Conservation (phyloP, 2,888 invertebrate genomes). For the Cephonodes hylas region DNA sequence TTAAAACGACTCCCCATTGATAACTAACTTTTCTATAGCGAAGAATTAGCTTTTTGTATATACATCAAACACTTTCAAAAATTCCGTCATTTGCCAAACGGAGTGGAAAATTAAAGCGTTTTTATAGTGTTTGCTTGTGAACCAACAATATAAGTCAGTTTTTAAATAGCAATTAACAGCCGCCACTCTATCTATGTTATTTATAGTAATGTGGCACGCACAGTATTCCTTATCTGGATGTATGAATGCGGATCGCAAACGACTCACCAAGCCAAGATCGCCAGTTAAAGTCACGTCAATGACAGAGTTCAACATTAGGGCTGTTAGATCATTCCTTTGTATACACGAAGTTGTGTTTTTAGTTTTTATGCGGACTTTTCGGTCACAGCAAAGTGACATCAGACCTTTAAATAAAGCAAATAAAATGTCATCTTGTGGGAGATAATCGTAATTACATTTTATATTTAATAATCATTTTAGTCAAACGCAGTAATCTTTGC, state of each 20-base stretch:
- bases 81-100: slow-evolving; percentile 22
- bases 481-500: no score
- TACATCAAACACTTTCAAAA: slow-evolving; percentile 12
- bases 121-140: slow-evolving; percentile 23
- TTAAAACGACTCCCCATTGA: no score
- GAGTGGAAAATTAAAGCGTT: slow-evolving; percentile 31
- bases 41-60: no score
- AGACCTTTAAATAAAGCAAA: no score
- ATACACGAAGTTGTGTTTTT: background rate
- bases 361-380: background rate
- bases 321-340: background rate
- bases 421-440: no score
- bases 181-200: slow-evolving; percentile 44
- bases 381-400: background rate
- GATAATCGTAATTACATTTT: no score
- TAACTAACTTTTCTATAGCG: no score
- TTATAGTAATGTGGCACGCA: slow-evolving; percentile 50
- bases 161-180: slow-evolving; percentile 43
- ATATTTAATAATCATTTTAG: no score
- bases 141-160: slow-evolving; percentile 33
- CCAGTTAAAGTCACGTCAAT: background rate
- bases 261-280: slow-evolving; percentile 37
- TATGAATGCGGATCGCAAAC: slow-evolving; percentile 30
- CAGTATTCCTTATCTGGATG: slow-evolving; percentile 43
- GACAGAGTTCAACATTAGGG: background rate